Percentiles rank a stretch among this genome's conserved stretches.
Conservation (phyloP, 64 coral and sea anemone genomes). For the Platygyra sinensis region DNA sequence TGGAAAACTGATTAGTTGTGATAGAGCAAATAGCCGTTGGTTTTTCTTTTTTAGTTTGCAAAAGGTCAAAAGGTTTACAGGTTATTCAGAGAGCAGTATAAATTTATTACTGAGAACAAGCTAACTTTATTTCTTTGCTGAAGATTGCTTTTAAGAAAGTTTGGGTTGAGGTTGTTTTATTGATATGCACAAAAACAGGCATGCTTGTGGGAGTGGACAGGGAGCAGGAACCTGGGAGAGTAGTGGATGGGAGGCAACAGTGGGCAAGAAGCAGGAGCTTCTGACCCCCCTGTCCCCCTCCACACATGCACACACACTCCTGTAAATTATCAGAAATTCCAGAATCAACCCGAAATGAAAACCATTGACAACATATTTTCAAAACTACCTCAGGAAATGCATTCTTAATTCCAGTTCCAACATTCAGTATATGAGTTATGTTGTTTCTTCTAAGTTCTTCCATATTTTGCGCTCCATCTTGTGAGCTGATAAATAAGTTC, state of each 20-base stretch:
- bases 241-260: not conserved
- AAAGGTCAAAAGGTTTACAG: too few species aligned
- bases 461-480: conserved; percentile 82
- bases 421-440: conserved; percentile 95
- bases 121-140: too few species aligned
- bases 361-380: not conserved
- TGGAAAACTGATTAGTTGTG: too few species aligned
- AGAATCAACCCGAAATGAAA: not conserved
- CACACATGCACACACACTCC: too few species aligned
- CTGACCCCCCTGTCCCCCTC: too few species aligned
- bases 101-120: too few species aligned
- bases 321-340: too few species aligned
- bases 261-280: too few species aligned
- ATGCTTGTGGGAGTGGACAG: not conserved
- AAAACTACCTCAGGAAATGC: conserved; percentile 73
- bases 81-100: too few species aligned
- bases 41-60: too few species aligned
- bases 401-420: conserved; percentile 85
- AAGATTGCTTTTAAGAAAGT: not conserved
- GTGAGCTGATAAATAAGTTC: conserved; percentile 84
- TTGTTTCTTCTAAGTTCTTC: conserved; percentile 68
- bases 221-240: not conserved
- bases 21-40: too few species aligned
- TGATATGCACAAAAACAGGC: not conserved
- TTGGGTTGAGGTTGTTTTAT: not conserved